Conservation (phyloP, 2,888 invertebrate species). For the Drosophila rellima region DNA sequence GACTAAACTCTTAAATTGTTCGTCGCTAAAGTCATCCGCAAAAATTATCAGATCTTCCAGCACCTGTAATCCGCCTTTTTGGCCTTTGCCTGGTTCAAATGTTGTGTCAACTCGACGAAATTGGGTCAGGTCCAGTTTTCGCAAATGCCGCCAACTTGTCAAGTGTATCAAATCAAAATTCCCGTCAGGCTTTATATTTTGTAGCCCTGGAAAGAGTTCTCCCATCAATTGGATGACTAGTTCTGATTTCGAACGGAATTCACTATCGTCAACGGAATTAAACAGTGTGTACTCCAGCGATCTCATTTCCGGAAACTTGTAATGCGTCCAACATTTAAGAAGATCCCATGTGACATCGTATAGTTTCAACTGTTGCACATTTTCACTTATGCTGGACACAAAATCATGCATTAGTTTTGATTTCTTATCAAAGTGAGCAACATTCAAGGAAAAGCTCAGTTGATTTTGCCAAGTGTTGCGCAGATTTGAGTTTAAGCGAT, state of each 20-base stretch:
- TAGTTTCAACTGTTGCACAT: slow-evolving; percentile 17
- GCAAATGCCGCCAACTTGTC: slow-evolving; percentile 15
- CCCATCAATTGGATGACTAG: slow-evolving; percentile 2
- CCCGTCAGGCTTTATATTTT: background rate
- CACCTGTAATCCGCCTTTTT: background rate
- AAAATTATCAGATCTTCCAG: slow-evolving; percentile 23
- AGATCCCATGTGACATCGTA: background rate
- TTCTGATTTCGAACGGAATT: background rate
- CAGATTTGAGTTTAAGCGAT: slow-evolving; percentile 12
- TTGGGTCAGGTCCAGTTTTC: slow-evolving; percentile 18
- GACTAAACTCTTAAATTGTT: background rate
- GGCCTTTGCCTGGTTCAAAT: background rate
- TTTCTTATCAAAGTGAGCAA: background rate
- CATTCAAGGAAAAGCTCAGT: background rate
- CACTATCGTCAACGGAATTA: background rate
- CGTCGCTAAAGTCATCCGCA: background rate
- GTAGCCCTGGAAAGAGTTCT: slow-evolving; percentile 24
- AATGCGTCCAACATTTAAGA: slow-evolving; percentile 6
- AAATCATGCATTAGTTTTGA: slow-evolving; percentile 6
- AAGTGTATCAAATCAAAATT: background rate
- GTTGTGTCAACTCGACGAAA: background rate
- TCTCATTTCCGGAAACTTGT: slow-evolving; percentile 19
- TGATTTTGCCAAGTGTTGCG: slow-evolving; percentile 23
- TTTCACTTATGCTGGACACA: slow-evolving; percentile 18
- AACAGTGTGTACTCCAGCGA: slow-evolving; percentile 17